phyloP scores from a whole-genome alignment of 2,888 invertebrate species.

The Chalcosyrphus nemorum region DNA sequence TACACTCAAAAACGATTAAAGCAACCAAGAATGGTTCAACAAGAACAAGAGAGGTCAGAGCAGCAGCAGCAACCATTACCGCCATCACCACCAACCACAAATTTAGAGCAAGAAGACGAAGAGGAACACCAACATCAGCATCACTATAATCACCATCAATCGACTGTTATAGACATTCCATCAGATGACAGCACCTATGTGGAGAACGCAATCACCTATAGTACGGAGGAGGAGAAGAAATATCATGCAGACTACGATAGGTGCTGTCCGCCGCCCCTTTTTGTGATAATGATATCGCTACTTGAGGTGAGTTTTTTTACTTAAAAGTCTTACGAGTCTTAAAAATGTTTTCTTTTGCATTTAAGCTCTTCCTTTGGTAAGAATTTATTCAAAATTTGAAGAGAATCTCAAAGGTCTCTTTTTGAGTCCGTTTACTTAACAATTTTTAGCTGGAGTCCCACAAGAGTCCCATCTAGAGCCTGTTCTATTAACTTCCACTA shows the following conservation, averaged over 20 bases:
- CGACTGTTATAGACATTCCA: constrained; percentile 78
- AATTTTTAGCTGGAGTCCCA: too few species aligned
- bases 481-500: too few species aligned
- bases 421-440: too few species aligned
- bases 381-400: too few species aligned
- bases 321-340: too few species aligned
- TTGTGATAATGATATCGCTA: constrained; percentile 95
- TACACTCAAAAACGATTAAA: constrained; percentile 34
- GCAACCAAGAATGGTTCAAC: constrained; percentile 75
- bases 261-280: constrained; percentile 96
- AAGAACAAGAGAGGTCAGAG: constrained; percentile 70
- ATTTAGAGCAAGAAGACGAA: constrained; percentile 68
- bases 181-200: constrained; percentile 70
- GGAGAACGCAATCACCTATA: constrained; percentile 69
- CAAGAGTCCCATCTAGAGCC: too few species aligned
- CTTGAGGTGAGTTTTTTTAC: constrained; percentile 90
- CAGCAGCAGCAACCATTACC: constrained; percentile 45
- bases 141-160: constrained; percentile 61
- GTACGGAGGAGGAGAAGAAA: constrained; percentile 82
- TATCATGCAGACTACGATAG: constrained; percentile 97
- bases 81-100: constrained; percentile 13
- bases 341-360: too few species aligned
- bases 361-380: too few species aligned
- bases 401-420: too few species aligned
- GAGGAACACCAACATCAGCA: constrained; percentile 46